phyloP scores from a whole-genome alignment of 2,888 invertebrate genomes.

The Aphidius colemani region DNA sequence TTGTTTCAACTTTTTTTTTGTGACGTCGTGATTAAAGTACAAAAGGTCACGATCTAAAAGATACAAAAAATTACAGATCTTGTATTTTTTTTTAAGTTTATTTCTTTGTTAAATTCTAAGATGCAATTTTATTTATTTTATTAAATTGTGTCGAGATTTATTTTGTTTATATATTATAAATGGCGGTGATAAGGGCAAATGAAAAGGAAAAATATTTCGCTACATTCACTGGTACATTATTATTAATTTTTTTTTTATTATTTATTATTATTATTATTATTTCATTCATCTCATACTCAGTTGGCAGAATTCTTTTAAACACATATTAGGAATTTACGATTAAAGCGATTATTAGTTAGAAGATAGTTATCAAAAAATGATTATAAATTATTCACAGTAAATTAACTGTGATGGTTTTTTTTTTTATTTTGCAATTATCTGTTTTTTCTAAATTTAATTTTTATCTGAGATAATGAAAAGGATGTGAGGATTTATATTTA shows the following conservation, averaged over 20 bases:
- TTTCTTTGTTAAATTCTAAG: constrained; percentile 22
- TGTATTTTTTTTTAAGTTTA: constrained; percentile 27
- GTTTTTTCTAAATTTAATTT: background rate
- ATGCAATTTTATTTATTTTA: constrained; percentile 30
- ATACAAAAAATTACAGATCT: constrained; percentile 47
- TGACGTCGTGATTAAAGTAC: constrained; percentile 22
- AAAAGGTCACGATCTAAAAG: constrained; percentile 29
- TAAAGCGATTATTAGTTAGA: constrained; percentile 42
- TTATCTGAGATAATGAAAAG: background rate
- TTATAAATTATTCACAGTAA: constrained; percentile 45
- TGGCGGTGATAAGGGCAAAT: background rate
- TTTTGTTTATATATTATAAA: constrained; percentile 1
- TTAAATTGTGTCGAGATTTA: background rate
- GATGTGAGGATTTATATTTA: too few species aligned
- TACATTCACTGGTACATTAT: too few species aligned
- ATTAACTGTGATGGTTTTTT: constrained; percentile 24
- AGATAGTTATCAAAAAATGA: constrained; percentile 50
- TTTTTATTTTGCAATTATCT: background rate
- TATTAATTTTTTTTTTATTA: background rate
- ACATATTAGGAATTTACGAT: constrained; percentile 31
- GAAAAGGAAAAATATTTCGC: too few species aligned
- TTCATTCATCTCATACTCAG: constrained; percentile 21
- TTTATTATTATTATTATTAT: constrained; percentile 2
- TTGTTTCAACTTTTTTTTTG: constrained; percentile 26
- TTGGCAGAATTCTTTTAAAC: constrained; percentile 20